Percentiles rank a stretch among this genome's conserved stretches.
phyloP scores from a whole-genome alignment of 2,797 vertebrate genomes.

The Protosalanx chinensis region DNA sequence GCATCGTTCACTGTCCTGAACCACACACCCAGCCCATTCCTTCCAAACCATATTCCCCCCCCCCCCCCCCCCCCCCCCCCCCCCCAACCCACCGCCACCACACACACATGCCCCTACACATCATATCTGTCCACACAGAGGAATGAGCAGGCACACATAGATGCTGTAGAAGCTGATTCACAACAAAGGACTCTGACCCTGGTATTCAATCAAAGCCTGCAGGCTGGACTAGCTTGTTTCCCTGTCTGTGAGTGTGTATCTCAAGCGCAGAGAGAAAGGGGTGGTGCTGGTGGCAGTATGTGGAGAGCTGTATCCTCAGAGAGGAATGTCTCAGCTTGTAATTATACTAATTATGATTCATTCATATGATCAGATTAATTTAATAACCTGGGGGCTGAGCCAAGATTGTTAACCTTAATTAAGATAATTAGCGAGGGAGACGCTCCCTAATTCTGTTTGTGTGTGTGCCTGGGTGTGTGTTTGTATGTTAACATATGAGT shows the following conservation, averaged over 20 bases:
- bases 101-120: conserved; percentile 7
- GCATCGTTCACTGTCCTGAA: neutral
- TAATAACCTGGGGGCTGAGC: conserved; percentile 87
- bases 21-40: neutral
- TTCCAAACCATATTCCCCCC: neutral
- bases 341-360: conserved; percentile 95
- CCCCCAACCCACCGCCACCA: conserved; percentile 58
- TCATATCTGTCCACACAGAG: conserved; percentile 67
- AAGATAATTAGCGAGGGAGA: conserved; percentile 79
- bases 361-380: conserved; percentile 88
- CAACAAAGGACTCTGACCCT: conserved; percentile 15
- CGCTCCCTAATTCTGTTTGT: conserved; percentile 10
- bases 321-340: conserved; percentile 77
- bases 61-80: neutral
- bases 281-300: neutral
- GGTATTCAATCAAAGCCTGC: conserved; percentile 19
- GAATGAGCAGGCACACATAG: conserved; percentile 58
- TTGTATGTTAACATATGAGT: no score
- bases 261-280: neutral
- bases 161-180: conserved; percentile 21
- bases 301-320: conserved; percentile 35
- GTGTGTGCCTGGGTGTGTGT: neutral
- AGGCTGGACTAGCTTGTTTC: neutral
- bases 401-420: conserved; percentile 93
- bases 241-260: neutral